Percentiles rank a stretch among this genome's conserved stretches.
Conservation (phyloP, 2,113 vertebrate species). For the Chelonoidis abingdonii region DNA sequence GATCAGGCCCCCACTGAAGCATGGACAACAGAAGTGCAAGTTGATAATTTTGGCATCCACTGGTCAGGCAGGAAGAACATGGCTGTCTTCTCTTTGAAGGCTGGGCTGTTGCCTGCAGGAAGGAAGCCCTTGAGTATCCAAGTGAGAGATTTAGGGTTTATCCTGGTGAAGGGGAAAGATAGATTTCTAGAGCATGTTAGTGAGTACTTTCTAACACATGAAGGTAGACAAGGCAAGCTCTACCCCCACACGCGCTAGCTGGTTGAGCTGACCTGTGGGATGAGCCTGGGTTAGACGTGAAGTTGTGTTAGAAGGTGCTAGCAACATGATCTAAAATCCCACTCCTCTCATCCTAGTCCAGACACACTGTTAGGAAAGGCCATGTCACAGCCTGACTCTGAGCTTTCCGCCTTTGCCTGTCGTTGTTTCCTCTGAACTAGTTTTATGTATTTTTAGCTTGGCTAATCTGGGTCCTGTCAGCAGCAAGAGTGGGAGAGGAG, state of each 20-base stretch:
- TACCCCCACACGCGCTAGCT: not conserved
- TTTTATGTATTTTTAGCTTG: not conserved
- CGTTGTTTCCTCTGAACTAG: not conserved
- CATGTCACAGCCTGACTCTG: not conserved
- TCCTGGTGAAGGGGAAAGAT: not conserved
- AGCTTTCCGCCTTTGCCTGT: not conserved
- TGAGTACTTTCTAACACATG: not conserved
- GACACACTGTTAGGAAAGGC: not conserved
- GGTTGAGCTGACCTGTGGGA: not conserved
- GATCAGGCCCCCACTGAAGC: not conserved
- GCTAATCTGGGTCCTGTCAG: not conserved
- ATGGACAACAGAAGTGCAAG: not conserved
- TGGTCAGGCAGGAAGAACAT: accelerated
- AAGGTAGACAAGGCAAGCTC: not conserved
- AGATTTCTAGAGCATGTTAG: not conserved
- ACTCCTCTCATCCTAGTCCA: not conserved
- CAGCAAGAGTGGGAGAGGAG: accelerated
- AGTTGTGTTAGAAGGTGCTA: not conserved
- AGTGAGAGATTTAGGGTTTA: not conserved
- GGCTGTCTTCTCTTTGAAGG: constrained; percentile 19
- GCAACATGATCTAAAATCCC: not conserved
- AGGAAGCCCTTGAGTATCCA: accelerated
- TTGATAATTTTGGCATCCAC: accelerated
- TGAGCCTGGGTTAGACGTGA: not conserved
- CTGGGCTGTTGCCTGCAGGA: accelerated